phyloP scores from a whole-genome alignment of 2,888 invertebrate genomes.

The Acronicta aceris region DNA sequence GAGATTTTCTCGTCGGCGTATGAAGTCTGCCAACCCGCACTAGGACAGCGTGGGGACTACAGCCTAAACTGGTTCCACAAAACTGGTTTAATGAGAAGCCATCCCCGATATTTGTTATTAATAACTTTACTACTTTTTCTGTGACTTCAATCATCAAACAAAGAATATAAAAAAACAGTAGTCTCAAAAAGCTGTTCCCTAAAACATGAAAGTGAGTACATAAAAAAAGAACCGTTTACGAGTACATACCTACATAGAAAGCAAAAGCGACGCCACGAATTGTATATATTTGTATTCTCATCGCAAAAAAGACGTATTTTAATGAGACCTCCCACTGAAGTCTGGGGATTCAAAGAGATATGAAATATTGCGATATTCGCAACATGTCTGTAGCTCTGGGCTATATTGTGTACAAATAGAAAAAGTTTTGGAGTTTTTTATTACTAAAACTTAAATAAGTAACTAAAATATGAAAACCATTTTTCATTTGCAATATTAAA shows the following conservation, averaged over 20 bases:
- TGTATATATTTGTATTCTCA: constrained; percentile 22
- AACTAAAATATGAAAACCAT: too few species aligned
- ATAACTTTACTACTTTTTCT: too few species aligned
- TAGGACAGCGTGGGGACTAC: too few species aligned
- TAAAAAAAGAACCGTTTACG: constrained; percentile 4
- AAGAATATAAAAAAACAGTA: too few species aligned
- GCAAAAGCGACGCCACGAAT: constrained; percentile 7
- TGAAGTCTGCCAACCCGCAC: too few species aligned
- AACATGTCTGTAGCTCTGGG: constrained; percentile 5
- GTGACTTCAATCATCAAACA: too few species aligned
- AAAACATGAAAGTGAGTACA: constrained; percentile 9
- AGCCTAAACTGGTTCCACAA: too few species aligned
- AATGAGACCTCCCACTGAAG: constrained; percentile 18
- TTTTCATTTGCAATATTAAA: not conserved
- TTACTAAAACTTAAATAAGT: not conserved
- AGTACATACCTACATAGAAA: constrained; percentile 4
- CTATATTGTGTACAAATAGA: constrained; percentile 1
- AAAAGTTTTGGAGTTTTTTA: not conserved
- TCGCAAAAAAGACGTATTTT: constrained; percentile 25
- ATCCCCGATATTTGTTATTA: too few species aligned
- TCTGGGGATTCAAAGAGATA: constrained; percentile 9
- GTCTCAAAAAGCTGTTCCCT: too few species aligned
- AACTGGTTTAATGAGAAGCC: too few species aligned
- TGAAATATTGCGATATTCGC: constrained; percentile 14
- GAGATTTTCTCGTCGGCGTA: too few species aligned